phyloP scores from a whole-genome alignment of 2,888 invertebrate species.

The Drosophila niveifrons region DNA sequence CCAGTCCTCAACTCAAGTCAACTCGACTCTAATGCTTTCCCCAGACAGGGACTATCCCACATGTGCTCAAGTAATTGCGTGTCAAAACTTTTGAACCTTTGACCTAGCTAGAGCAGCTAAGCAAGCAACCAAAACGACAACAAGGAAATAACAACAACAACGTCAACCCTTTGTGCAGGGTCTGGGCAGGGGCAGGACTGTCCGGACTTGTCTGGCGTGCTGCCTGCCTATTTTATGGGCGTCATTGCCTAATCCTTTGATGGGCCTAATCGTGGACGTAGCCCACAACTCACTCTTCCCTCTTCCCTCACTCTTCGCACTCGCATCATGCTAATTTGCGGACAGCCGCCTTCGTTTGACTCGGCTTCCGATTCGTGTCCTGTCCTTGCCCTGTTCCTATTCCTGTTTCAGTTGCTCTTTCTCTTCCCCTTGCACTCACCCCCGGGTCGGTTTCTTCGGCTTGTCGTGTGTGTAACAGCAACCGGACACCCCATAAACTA shows the following conservation, averaged over 20 bases:
- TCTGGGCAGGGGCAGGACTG: not conserved
- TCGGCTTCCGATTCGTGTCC: slow-evolving; percentile 65
- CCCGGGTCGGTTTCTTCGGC: slow-evolving; percentile 18
- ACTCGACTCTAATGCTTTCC: slow-evolving; percentile 1
- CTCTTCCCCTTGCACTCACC: not conserved
- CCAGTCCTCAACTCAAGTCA: not conserved
- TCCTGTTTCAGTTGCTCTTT: not conserved
- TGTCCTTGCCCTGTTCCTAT: slow-evolving; percentile 2
- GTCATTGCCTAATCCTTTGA: slow-evolving; percentile 78
- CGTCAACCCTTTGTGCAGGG: slow-evolving; percentile 37
- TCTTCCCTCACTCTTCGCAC: not conserved
- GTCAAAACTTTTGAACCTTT: slow-evolving; percentile 82
- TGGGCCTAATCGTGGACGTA: slow-evolving; percentile 76
- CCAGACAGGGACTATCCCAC: slow-evolving; percentile 64
- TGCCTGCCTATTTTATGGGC: slow-evolving; percentile 59
- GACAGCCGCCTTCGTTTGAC: slow-evolving; percentile 79
- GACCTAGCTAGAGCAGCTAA: slow-evolving; percentile 60
- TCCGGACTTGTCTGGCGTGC: slow-evolving; percentile 45
- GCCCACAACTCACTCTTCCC: slow-evolving; percentile 23
- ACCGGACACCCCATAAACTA: slow-evolving; percentile 81
- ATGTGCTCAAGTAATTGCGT: slow-evolving; percentile 79
- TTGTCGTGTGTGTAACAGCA: slow-evolving; percentile 53
- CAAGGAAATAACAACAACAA: slow-evolving; percentile 18
- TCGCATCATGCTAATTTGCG: slow-evolving; percentile 79
- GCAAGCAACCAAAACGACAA: slow-evolving; percentile 4